Percentiles rank a stretch among this genome's conserved stretches.
Conservation (phyloP, 2,113 vertebrate genomes). For the Cyphomyrus discorhynchus region DNA sequence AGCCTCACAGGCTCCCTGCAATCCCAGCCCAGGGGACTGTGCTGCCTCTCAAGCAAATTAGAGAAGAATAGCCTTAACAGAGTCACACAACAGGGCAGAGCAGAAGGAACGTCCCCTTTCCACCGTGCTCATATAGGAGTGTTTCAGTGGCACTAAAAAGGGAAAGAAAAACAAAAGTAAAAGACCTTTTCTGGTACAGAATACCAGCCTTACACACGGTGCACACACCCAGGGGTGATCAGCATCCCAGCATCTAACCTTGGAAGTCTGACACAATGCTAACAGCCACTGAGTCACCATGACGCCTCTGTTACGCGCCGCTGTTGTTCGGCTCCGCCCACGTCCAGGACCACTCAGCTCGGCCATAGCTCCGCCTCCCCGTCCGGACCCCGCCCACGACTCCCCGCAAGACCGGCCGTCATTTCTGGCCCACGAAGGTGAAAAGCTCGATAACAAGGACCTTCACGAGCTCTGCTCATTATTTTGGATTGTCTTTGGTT, state of each 20-base stretch:
- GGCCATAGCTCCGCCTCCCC: no score
- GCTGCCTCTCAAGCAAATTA: neutral
- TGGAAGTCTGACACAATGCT: neutral
- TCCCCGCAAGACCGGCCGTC: no score
- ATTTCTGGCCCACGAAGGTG: no score
- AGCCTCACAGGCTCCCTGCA: neutral
- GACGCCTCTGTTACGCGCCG: neutral
- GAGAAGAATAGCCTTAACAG: neutral
- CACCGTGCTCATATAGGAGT: neutral
- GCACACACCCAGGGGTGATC: neutral
- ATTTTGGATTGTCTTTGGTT: no score
- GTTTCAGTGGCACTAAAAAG: neutral
- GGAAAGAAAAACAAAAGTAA: neutral
- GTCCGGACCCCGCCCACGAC: no score
- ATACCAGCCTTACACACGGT: neutral
- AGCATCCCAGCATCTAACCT: neutral
- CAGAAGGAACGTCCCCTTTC: neutral
- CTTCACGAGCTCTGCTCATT: no score
- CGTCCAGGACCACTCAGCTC: no score
- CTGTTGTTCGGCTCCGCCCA: no score
- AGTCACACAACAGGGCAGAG: neutral
- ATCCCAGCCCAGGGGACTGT: neutral
- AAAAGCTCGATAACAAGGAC: no score
- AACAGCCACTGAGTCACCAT: neutral
- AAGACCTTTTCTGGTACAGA: neutral